These are phyloP conservation scores for Leuciscus waleckii DNA, from an alignment of 2,797 vertebrate species.

Conservation along the genomic window DNA sequence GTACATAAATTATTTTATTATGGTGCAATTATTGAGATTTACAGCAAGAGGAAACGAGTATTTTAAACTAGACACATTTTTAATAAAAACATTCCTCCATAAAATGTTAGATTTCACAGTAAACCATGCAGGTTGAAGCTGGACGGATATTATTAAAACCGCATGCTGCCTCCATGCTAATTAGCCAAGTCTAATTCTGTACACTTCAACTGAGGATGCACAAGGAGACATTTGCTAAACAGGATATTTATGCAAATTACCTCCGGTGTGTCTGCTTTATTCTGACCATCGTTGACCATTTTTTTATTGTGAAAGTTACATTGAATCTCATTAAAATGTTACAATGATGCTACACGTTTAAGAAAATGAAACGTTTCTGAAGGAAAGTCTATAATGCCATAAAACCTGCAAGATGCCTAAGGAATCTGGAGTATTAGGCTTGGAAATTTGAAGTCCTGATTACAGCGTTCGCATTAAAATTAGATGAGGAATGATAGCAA, in stretches of 20 bases:
- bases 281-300: constrained; percentile 19
- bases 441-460: neutral
- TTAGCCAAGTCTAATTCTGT: constrained; percentile 35
- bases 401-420: constrained; percentile 5
- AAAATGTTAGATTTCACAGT: neutral
- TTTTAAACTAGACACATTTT: neutral
- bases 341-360: neutral
- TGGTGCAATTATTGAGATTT: neutral
- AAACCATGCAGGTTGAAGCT: neutral
- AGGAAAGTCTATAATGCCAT: constrained; percentile 1
- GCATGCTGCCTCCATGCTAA: neutral
- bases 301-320: constrained; percentile 39
- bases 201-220: constrained; percentile 20
- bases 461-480: constrained; percentile 18
- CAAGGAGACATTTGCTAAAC: constrained; percentile 32
- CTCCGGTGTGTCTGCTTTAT: neutral
- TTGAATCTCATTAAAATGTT: constrained; percentile 26
- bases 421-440: constrained; percentile 27
- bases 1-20: neutral
- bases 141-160: neutral
- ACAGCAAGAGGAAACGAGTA: neutral
- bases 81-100: neutral
- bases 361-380: neutral
- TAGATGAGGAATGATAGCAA: neutral
- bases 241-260: constrained; percentile 50